A percentile compares a stretch with the other conserved stretches of the same genome.
phyloP scores from a whole-genome alignment of 2,888 invertebrate genomes.

The Pediacus dermestoides region DNA sequence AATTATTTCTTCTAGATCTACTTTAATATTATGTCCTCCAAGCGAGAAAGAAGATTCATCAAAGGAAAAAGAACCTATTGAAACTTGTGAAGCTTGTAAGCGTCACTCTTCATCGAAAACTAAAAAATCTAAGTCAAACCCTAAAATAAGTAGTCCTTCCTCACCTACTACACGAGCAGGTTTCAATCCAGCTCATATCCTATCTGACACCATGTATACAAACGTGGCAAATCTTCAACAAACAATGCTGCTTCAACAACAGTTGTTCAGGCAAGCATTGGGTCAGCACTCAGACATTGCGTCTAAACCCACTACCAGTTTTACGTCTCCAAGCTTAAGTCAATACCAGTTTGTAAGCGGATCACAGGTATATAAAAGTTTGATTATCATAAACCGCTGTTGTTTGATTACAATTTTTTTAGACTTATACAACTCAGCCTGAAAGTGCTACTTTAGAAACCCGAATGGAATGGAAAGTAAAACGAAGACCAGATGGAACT shows the following conservation, averaged over 20 bases:
- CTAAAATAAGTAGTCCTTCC: conserved; percentile 37
- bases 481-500: conserved; percentile 70
- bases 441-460: conserved; percentile 38
- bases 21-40: conserved; percentile 39
- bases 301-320: conserved; percentile 44
- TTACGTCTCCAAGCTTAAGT: conserved; percentile 57
- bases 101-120: conserved; percentile 30
- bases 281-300: conserved; percentile 42
- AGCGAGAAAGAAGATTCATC: conserved; percentile 32
- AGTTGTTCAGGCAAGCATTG: conserved; percentile 57
- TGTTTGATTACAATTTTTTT: conserved; percentile 1
- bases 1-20: conserved; percentile 34
- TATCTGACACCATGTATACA: conserved; percentile 66
- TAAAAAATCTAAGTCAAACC: conserved; percentile 36
- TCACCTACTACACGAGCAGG: conserved; percentile 36
- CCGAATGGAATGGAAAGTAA: conserved; percentile 72
- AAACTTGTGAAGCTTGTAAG: conserved; percentile 37
- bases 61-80: conserved; percentile 29
- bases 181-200: conserved; percentile 36
- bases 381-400: too few species aligned
- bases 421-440: too few species aligned
- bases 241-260: conserved; percentile 66
- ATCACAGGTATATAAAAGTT: conserved; percentile 27
- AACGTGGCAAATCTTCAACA: conserved; percentile 66
- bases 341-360: conserved; percentile 59